Conservation (phyloP, 2,888 invertebrate genomes). For the Caenorhabditis macrosperma region DNA sequence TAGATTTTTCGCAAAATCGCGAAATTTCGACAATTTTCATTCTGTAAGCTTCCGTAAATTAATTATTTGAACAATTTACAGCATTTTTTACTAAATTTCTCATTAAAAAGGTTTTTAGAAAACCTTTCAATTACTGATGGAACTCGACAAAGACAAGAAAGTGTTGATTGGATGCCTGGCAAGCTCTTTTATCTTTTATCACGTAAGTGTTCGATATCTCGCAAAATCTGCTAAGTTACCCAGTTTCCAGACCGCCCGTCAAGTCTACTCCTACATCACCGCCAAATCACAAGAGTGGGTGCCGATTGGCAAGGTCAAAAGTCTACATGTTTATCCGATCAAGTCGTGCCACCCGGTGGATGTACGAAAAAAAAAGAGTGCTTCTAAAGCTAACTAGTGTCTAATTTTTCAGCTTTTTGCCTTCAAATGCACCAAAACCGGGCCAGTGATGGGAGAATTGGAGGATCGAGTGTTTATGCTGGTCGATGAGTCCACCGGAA, state of each 20-base stretch:
- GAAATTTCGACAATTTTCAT: too few relatives aligned
- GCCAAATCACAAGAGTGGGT: slow-evolving; percentile 54
- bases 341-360: slow-evolving; percentile 57
- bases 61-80: too few relatives aligned
- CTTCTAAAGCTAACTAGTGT: background rate
- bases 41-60: too few relatives aligned
- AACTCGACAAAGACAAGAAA: slow-evolving; percentile 53
- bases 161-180: slow-evolving; percentile 60
- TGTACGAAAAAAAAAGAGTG: background rate
- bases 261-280: slow-evolving; percentile 29
- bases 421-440: slow-evolving; percentile 58
- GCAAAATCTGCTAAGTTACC: background rate
- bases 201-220: slow-evolving; percentile 34
- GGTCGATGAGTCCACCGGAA: slow-evolving; percentile 60
- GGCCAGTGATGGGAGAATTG: slow-evolving; percentile 48
- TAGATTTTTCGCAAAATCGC: too few relatives aligned
- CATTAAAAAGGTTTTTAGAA: too few relatives aligned
- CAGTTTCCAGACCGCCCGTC: slow-evolving; percentile 24
- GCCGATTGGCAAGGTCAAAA: slow-evolving; percentile 63
- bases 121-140: slow-evolving; percentile 13
- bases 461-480: slow-evolving; percentile 61
- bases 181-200: slow-evolving; percentile 61
- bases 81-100: too few relatives aligned
- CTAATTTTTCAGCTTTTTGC: slow-evolving; percentile 62
- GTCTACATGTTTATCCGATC: slow-evolving; percentile 64